A percentile compares a stretch with the other conserved stretches of the same genome.
These are phyloP conservation scores for Stramonita haemastoma DNA, from an alignment of 2,888 invertebrate species.

Conservation along the genomic window DNA sequence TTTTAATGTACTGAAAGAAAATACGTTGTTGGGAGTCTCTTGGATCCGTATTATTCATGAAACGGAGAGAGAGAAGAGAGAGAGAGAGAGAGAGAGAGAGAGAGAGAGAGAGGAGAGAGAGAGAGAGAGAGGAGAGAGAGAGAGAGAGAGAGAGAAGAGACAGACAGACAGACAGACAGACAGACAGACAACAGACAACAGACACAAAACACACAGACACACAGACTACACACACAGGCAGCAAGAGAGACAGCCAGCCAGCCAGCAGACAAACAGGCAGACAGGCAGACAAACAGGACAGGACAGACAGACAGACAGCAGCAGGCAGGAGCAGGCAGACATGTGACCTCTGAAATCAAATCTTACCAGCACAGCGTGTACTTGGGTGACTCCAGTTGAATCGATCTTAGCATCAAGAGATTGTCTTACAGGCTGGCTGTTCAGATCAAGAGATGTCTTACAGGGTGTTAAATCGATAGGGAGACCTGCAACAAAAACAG, in stretches of 20 bases:
- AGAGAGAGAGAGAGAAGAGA: not conserved
- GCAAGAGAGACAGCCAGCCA: too few relatives aligned
- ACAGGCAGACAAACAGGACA: not conserved
- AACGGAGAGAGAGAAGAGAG: conserved; percentile 17
- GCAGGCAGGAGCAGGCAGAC: not conserved
- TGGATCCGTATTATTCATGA: too few relatives aligned
- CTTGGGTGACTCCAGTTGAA: conserved; percentile 30
- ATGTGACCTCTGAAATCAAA: not conserved
- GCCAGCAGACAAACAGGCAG: too few relatives aligned
- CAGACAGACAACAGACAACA: not conserved
- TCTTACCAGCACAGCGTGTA: conserved; percentile 26
- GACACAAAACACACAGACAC: not conserved
- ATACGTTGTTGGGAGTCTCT: too few relatives aligned
- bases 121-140: not conserved
- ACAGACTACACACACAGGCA: too few relatives aligned
- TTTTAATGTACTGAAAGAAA: too few relatives aligned
- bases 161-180: not conserved
- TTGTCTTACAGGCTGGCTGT: conserved; percentile 25
- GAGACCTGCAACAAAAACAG: not conserved
- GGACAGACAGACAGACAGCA: not conserved
- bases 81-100: not conserved
- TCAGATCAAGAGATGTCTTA: conserved; percentile 38
- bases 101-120: not conserved
- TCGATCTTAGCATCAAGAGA: conserved; percentile 29
- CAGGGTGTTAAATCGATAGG: too few relatives aligned